Base-by-base conservation (phyloP, 1,140 invertebrate species). In the Nasonia longicornis region DNA sequence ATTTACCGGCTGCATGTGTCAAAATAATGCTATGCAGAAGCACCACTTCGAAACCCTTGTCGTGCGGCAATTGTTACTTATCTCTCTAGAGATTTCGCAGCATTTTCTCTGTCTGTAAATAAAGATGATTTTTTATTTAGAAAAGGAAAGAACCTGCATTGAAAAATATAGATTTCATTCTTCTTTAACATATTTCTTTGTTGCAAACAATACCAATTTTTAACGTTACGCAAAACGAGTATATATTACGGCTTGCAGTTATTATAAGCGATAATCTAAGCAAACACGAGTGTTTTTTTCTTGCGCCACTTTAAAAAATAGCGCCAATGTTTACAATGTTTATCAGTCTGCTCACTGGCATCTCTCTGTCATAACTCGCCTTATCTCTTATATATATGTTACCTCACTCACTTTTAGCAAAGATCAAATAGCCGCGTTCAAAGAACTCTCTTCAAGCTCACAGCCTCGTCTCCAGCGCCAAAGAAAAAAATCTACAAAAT, bases 21-120 rank as follows among this genome's bases (percentile, higher is more conserved):
- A 77, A 67, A 77, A 67, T 48, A 77, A 11, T 64, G 31, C 63
- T 63, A 75, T 64, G 35, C 1, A 63, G 29, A 35, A 31, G 26
- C 48, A 35, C 73, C 26, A 16, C 20, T 11, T 45, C 2, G 52
- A 64, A 75, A 63, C 73, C 52, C 35, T 75, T 35, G 16, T 75
- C 20, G 29, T 31, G 26, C 16, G 26, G 31, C 52, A 26, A 31
- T 58, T 73, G 58, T 73, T 52, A 29, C n/a, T 52, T 63, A 63
- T 63, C 14, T n/a, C 58, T 63, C 58, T n/a, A 20, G 14, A 14
- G n/a, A 10, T 14, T 73, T 26, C 12, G 1, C 35, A 3, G 11
- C 48, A 1, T 73, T 52, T 73, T 73, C 29, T 42, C 38, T 73
- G 14, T 52, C 22, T 20, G 12, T 29, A 29, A 16, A n/a, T 4